These are phyloP conservation scores for Frankliniella fusca DNA, from an alignment of 2,888 invertebrate species.

Conservation along the genomic window DNA sequence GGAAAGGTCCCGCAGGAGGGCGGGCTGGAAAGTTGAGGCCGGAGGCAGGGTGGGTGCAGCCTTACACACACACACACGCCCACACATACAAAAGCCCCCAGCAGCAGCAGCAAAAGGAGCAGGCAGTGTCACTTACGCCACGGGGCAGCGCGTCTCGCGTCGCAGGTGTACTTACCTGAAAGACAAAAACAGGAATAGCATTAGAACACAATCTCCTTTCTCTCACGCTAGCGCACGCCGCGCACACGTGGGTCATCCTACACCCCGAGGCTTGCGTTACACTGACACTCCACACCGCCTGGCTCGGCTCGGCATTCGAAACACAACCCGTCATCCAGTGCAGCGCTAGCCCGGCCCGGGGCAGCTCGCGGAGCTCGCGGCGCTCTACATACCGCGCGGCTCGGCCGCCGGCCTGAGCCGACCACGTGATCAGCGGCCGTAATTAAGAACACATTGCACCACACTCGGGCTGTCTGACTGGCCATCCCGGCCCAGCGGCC, in stretches of 20 bases:
- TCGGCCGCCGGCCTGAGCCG: neutral
- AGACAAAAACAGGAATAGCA: neutral
- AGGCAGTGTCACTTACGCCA: neutral
- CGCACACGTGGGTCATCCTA: too few species aligned
- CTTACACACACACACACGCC: too few species aligned
- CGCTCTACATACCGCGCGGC: neutral
- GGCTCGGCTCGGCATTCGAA: too few species aligned
- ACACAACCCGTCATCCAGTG: neutral
- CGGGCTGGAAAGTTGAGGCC: neutral
- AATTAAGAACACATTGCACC: constrained; percentile 20
- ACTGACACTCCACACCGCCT: too few species aligned
- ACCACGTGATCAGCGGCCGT: constrained; percentile 9
- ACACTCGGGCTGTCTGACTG: neutral
- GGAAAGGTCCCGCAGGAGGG: neutral
- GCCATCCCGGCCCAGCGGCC: too few species aligned
- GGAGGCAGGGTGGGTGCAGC: neutral
- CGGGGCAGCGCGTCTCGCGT: neutral
- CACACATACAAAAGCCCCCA: too few species aligned
- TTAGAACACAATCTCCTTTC: too few species aligned
- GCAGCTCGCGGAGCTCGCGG: neutral
- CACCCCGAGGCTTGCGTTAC: too few species aligned
- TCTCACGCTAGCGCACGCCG: too few species aligned
- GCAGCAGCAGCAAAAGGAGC: too few species aligned
- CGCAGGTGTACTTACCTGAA: neutral
- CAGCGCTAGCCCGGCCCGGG: neutral